These are phyloP conservation scores for Andrena minutula DNA, from an alignment of 2,888 invertebrate species.

Conservation along the genomic window DNA sequence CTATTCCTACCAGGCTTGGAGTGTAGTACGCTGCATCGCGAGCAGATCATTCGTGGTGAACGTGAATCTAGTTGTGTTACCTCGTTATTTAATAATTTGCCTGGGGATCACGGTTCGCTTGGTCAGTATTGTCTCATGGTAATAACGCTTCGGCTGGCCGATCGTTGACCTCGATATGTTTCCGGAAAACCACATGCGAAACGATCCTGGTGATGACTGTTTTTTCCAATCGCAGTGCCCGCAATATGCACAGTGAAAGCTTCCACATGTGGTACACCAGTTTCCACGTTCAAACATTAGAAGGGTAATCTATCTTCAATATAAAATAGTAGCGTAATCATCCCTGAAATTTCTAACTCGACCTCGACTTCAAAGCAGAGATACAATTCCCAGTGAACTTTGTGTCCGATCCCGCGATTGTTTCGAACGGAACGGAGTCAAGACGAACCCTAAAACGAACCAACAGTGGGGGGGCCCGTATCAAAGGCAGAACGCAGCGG, in stretches of 20 bases:
- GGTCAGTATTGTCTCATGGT: constrained; percentile 56
- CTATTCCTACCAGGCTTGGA: neutral
- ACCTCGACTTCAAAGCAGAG: too few relatives aligned
- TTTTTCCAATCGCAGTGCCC: constrained; percentile 14
- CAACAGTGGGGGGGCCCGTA: constrained; percentile 13
- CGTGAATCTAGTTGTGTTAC: neutral
- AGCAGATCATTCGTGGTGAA: neutral
- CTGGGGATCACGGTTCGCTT: constrained; percentile 57
- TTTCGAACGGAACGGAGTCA: neutral
- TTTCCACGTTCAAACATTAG: neutral
- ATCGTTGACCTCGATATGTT: constrained; percentile 65
- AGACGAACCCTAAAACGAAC: neutral
- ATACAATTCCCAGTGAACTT: neutral
- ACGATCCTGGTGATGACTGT: constrained; percentile 45
- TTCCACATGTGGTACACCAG: neutral
- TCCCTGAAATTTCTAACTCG: neutral
- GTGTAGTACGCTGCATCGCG: neutral
- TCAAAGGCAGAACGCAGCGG: constrained; percentile 47
- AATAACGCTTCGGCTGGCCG: constrained; percentile 53
- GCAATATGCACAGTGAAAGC: constrained; percentile 44
- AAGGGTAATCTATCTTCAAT: too few relatives aligned
- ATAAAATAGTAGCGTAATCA: neutral
- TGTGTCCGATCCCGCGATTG: neutral
- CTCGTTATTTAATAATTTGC: constrained; percentile 49
- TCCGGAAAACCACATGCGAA: constrained; percentile 65